Evolutionary conservation across 2,888 invertebrate genomes (phyloP).

Genomic region (Bellardia bayeri): DNA sequence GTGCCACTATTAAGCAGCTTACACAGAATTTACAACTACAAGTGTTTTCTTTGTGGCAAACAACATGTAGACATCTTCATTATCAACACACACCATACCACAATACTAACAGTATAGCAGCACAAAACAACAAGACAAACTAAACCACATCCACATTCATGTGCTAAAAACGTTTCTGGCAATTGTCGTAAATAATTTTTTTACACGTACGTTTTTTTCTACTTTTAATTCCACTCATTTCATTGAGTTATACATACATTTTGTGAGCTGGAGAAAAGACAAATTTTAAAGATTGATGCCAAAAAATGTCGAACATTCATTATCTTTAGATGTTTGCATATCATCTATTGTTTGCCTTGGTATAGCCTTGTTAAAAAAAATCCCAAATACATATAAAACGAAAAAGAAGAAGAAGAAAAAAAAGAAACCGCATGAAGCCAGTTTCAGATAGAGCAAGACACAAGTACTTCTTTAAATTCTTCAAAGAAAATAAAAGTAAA

Average conservation of each 20-base stretch:
- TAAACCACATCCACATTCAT: constrained; percentile 14
- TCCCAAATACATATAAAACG: too few species aligned
- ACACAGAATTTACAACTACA: constrained; percentile 59
- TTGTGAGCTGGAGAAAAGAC: not conserved
- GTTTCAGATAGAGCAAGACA: too few species aligned
- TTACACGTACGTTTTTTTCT: constrained; percentile 26
- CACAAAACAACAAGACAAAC: not conserved
- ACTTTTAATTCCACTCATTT: not conserved
- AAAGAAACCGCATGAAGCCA: too few species aligned
- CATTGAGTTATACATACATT: not conserved
- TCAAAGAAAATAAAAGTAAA: too few species aligned
- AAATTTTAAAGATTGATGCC: constrained; percentile 51
- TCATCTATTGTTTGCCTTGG: constrained; percentile 57
- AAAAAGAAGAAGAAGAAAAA: too few species aligned
- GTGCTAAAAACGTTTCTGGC: constrained; percentile 27
- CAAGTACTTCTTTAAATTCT: too few species aligned
- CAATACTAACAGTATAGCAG: not conserved
- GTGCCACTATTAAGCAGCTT: constrained; percentile 69
- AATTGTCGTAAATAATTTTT: constrained; percentile 64
- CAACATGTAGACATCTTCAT: constrained; percentile 44
- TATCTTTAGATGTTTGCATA: constrained; percentile 34
- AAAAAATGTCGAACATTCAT: constrained; percentile 53
- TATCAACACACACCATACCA: constrained; percentile 30
- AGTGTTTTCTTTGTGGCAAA: constrained; percentile 54
- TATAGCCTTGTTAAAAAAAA: not conserved